Evolutionary conservation across 2,113 vertebrate species (phyloP).

Genomic region (Aramus guarauna): DNA sequence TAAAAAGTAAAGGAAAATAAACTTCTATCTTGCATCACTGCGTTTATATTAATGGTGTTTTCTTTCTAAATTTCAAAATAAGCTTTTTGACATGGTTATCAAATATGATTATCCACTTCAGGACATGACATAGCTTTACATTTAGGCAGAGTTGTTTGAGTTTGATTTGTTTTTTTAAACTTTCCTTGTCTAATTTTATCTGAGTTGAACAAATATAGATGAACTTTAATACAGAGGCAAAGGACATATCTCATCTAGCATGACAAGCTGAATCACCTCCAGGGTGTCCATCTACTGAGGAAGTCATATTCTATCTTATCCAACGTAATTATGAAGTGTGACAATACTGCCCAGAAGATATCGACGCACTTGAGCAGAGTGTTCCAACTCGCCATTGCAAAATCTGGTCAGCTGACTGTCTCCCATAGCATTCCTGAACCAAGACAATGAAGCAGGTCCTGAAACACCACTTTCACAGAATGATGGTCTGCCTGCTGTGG

Average conservation of each 20-base stretch:
- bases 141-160: neutral
- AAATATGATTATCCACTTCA: neutral
- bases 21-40: neutral
- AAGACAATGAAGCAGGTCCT: neutral
- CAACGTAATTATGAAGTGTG: neutral
- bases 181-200: neutral
- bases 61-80: neutral
- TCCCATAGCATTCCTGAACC: neutral
- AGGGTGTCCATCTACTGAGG: neutral
- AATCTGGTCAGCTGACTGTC: neutral
- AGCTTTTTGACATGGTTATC: neutral
- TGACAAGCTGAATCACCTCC: neutral
- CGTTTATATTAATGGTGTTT: neutral
- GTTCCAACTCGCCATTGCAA: neutral
- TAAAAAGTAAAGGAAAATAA: neutral
- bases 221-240: conserved; percentile 8
- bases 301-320: neutral
- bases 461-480: neutral
- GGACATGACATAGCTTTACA: neutral
- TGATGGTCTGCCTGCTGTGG: neutral
- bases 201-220: neutral
- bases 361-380: neutral
- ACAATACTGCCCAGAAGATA: conserved; percentile 2
- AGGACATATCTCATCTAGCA: neutral
- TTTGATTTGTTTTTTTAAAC: neutral